Evolutionary conservation across 2,888 invertebrate species (phyloP), one percentile per base, ranked within the genome.

Genomic region (Hermaeophaga mercurialis): DNA sequence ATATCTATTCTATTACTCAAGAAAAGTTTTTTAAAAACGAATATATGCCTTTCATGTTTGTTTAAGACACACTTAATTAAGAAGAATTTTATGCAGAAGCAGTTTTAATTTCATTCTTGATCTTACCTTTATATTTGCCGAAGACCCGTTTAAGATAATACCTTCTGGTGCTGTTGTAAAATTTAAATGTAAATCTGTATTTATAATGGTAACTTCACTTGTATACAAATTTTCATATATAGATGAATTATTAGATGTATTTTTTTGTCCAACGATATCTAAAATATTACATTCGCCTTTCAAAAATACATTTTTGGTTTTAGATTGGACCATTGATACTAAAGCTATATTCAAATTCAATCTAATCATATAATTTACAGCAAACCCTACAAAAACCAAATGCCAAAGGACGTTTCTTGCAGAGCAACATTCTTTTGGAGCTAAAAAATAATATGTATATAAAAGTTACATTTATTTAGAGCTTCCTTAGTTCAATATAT

Each of bases 341-440:
- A 87, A 85, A 15, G 85, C 84, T 48, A 87, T 83, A 69, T 86
- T 87, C 52, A 87, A 74, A 73, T 87, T 87, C 50, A 85, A 83
- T 18, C 87, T 78, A 12, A 86, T 77, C 84, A 87, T 86, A 69
- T 87, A 87, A 74, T 87, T 87, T 45, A 86, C 82, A 3, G 83
- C 85, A 66, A 87, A 87, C 9, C 87, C 87, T 53, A 79, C 77
- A 71, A 87, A 87, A 1, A 82, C 82, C 66, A 87, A 71, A 64
- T 82, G 79, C 87, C 87, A 87, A 9, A 87, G 74, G 9, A 86
- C 82, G 15, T 70, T 66, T 50, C 78, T 65, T 7, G 73, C 60
- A 1, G 70, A 63, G 41, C 75, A 68, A 45, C 70, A 74, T 56
- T 70, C 69, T 59, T 62, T 64, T 6, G 54, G 24, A 41, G 57